Percentiles rank a stretch among this genome's conserved stretches.
Conservation (phyloP, 2,113 vertebrate species). For the Corydoras sp. region DNA sequence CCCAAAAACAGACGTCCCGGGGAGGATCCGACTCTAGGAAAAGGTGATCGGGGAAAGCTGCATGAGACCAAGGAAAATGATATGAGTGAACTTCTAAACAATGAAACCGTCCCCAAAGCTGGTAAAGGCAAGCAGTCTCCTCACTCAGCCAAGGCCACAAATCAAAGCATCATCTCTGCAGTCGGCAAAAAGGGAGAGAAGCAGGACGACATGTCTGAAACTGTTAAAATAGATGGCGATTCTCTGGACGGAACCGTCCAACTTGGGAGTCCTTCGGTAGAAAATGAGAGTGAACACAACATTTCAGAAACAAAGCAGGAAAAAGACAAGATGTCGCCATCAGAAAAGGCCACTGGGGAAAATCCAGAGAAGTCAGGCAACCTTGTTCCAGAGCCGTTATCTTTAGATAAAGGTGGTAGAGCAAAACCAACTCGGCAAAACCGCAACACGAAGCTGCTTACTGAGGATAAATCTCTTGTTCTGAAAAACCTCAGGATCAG, state of each 20-base stretch:
- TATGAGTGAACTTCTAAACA: slow-evolving; percentile 71
- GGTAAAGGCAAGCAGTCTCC: slow-evolving; percentile 63
- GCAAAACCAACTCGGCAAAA: slow-evolving; percentile 73
- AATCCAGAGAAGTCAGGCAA: slow-evolving; percentile 50
- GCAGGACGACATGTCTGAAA: slow-evolving; percentile 61
- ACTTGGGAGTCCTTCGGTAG: slow-evolving; percentile 49
- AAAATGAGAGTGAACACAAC: slow-evolving; percentile 56
- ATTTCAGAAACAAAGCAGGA: slow-evolving; percentile 32
- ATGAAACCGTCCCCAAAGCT: slow-evolving; percentile 62
- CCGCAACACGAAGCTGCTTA: slow-evolving; percentile 62
- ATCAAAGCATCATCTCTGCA: slow-evolving; percentile 54
- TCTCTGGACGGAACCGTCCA: slow-evolving; percentile 45
- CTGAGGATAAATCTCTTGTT: slow-evolving; percentile 71
- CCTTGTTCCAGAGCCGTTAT: slow-evolving; percentile 64
- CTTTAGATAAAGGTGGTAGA: slow-evolving; percentile 67
- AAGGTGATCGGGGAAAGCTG: slow-evolving; percentile 65
- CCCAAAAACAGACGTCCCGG: slow-evolving; percentile 79
- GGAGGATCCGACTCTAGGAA: slow-evolving; percentile 70
- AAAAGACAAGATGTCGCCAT: slow-evolving; percentile 52
- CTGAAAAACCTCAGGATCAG: slow-evolving; percentile 76
- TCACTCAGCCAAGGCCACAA: slow-evolving; percentile 63
- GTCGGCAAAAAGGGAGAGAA: slow-evolving; percentile 76
- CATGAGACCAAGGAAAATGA: slow-evolving; percentile 75
- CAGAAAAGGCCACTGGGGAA: slow-evolving; percentile 51
- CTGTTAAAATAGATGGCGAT: slow-evolving; percentile 43